Evolutionary conservation across 2,888 invertebrate species (phyloP), one percentile per base, ranked within the genome.

Genomic region (Drosophila pegasa): DNA sequence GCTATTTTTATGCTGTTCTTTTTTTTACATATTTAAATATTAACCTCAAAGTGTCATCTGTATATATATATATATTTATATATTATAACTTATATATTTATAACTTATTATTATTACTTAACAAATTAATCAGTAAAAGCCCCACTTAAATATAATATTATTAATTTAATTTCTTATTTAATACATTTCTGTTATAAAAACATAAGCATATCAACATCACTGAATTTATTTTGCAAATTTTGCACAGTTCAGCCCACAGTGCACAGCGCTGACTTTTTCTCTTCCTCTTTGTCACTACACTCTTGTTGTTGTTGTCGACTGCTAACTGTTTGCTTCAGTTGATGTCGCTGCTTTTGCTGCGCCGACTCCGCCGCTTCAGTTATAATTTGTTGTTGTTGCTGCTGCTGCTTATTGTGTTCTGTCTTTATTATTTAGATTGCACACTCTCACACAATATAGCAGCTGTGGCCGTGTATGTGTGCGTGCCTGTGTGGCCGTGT

Each of bases 241-340:
- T 14, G 0, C 1, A 16, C 2, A 6, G n/a, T 10, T 25, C 2
- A 10, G 9, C 9, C 56, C 73, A 77, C 76, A 79, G 60, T 76
- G n/a, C 14, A 31, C 14, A 27, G 14, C 5, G 47, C 31, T 9
- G 20, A 33, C 20, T 65, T 45, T 60, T 51, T 27, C 65, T 55
- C 67, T 70, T 62, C 33, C 38, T 38, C 16, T 50, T 48, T 78
- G 50, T 72, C 65, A 54, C 37, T 12, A 35, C 43, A 16, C 41
- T 64, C 27, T 48, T 18, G 7, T 16, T 18, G 31, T 48, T 31
- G 29, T 65, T 60, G 65, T 31, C 62, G 58, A 40, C 52, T 80
- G 55, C 80, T 83, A 87, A 88, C 83, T 87, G 88, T 88, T 87
- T 72, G 79, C 70, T 65, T 63, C 45, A 37, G 48, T 64, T 48